Percentiles rank a stretch among this genome's conserved stretches.
Evolutionary conservation across 2,113 vertebrate genomes (phyloP).

Genomic region (Rana temporaria): DNA sequence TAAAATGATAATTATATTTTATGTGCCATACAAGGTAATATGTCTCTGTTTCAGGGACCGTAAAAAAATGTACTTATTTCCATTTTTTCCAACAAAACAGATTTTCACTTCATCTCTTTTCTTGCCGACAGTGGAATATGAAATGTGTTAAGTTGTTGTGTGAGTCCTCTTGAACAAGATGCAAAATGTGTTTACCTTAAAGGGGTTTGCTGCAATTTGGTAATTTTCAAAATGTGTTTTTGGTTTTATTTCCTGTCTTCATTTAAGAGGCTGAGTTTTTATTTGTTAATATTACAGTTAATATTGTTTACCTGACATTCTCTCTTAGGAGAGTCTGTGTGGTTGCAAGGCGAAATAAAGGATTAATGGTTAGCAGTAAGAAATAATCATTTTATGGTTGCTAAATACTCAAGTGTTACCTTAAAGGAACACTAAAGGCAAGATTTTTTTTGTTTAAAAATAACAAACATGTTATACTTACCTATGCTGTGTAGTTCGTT

Average conservation of each 20-base stretch:
- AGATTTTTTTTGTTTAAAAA: too few species aligned
- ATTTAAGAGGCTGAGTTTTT: constrained; percentile 5
- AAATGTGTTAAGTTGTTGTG: constrained; percentile 34
- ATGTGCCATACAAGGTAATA: constrained; percentile 27
- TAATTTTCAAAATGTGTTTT: constrained; percentile 28
- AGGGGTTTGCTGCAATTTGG: constrained; percentile 24
- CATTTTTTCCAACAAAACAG: constrained; percentile 13
- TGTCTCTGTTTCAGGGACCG: not conserved
- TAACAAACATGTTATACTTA: too few species aligned
- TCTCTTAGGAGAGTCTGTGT: too few species aligned
- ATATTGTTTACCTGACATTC: too few species aligned
- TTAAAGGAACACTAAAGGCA: too few species aligned
- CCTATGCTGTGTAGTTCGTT: too few species aligned
- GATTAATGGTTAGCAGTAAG: too few species aligned
- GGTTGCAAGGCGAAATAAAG: too few species aligned
- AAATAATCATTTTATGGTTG: too few species aligned
- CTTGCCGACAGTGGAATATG: constrained; percentile 34
- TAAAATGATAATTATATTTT: constrained; percentile 48
- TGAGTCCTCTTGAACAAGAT: constrained; percentile 36
- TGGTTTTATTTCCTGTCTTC: constrained; percentile 27
- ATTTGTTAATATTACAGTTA: too few species aligned
- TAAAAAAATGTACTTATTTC: constrained; percentile 2
- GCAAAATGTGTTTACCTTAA: constrained; percentile 50
- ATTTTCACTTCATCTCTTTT: constrained; percentile 37
- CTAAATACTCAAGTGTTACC: too few species aligned